Base-by-base conservation (phyloP, 2,113 vertebrate species). In the Gopherus evgoodei region DNA sequence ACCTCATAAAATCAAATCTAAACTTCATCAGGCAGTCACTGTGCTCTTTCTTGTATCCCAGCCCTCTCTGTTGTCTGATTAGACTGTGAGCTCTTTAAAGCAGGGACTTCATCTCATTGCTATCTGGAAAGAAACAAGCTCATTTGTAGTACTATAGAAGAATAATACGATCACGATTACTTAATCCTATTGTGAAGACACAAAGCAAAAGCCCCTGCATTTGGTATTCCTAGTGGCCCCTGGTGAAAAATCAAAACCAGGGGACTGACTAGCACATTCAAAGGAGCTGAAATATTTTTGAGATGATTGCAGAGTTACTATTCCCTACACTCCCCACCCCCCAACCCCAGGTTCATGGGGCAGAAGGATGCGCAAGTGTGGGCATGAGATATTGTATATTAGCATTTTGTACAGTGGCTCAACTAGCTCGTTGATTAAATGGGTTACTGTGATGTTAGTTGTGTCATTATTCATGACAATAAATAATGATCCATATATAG, bases 1-100 rank as follows among this genome's bases (percentile, higher is more conserved):
- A 42, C 0, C 0, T 16, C 42, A 24, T 4, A 57, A 72, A 49
- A 14, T 54, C 52, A 75, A 69, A 81, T 2, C 56, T n/a, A 56
- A 11, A 2, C 22, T 82, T 35, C 78, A 79, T 25, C 13, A 25
- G 5, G 38, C 59, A n/a, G 47, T 54, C 21, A 76, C 14, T 4
- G 19, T 42, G 13, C 31, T 38, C n/a, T 44, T 42, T 76, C 21
- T 42, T 76, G 22, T 76, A 76, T 12, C 22, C 62, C 62, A n/a
- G 11, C 57, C 35, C 35, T 17, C 38, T 25, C 12, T 6, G 22
- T 24, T 44, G n/a, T 24, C 42, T 76, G 19, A 44, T 25, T 44
- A 44, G 38, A 44, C 11, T 42, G 44, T 17, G 69, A 1, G 11
- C 11, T 54, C 9, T 31, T 42, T 76, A 59, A 27, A 35, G 49